Conservation (phyloP, 2,888 invertebrate species). For the Tortrix viridana region DNA sequence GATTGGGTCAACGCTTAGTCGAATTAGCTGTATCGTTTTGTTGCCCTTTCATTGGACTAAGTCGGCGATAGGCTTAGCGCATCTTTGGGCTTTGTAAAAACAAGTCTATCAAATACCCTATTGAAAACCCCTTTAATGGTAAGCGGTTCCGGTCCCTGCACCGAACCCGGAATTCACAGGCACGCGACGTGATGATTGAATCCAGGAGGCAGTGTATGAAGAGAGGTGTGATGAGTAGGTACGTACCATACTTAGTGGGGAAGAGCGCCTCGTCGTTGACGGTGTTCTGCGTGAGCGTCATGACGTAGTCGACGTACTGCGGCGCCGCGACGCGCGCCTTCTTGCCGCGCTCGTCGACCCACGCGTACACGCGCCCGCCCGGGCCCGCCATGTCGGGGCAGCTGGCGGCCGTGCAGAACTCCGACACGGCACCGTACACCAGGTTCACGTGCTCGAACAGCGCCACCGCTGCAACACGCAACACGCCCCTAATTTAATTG, state of each 20-base stretch:
- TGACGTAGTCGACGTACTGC: conserved; percentile 99
- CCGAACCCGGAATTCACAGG: too few species aligned
- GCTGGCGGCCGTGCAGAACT: conserved; percentile 97
- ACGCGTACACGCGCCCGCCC: conserved; percentile 97
- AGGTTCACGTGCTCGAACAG: conserved; percentile 99
- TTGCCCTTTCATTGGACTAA: too few species aligned
- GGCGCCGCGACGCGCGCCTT: conserved; percentile 98
- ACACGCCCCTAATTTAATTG: not conserved
- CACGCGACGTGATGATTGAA: too few species aligned
- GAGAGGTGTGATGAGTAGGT: not conserved
- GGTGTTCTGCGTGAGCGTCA: conserved; percentile 98
- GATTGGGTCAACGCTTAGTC: too few species aligned
- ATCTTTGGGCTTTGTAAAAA: too few species aligned
- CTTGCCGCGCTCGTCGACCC: conserved; percentile 99
- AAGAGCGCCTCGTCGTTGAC: conserved; percentile 98
- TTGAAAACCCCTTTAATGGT: too few species aligned
- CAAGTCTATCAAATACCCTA: too few species aligned
- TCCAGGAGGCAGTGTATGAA: not conserved
- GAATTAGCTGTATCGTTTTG: too few species aligned
- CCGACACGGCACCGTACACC: conserved; percentile 98
- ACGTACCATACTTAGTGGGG: conserved; percentile 98
- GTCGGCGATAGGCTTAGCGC: too few species aligned
- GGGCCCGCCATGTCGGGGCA: conserved; percentile 99
- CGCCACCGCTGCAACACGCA: conserved; percentile 90
- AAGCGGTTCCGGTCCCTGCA: too few species aligned